phyloP scores from a whole-genome alignment of 1,140 invertebrate species.

The Bombus waltoni region DNA sequence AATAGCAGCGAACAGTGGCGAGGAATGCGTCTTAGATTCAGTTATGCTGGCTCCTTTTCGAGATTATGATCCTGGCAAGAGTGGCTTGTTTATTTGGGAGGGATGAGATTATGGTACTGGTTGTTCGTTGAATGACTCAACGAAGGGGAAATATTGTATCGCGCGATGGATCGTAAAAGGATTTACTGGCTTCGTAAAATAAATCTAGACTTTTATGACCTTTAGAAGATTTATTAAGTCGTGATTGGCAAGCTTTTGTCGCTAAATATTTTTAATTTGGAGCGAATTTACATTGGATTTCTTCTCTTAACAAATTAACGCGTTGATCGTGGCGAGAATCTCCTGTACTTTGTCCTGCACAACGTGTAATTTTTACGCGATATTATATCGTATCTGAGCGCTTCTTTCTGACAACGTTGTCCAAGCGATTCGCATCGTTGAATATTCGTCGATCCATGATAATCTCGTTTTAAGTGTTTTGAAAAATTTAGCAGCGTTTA shows the following conservation, averaged over 20 bases:
- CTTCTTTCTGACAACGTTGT: too few relatives aligned
- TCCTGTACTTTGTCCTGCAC: too few relatives aligned
- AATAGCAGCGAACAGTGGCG: too few relatives aligned
- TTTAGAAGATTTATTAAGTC: too few relatives aligned
- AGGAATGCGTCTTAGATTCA: background rate
- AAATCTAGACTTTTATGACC: background rate
- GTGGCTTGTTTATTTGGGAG: background rate
- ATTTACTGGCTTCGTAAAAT: background rate
- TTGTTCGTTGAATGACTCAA: background rate
- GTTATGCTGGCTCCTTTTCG: background rate
- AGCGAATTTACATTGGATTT: background rate
- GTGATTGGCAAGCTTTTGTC: background rate
- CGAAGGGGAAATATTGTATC: background rate
- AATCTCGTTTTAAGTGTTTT: too few relatives aligned
- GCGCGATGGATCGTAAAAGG: background rate
- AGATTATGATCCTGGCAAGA: background rate
- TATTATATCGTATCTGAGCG: too few relatives aligned
- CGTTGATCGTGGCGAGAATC: background rate
- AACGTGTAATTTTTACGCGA: too few relatives aligned
- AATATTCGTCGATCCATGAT: too few relatives aligned
- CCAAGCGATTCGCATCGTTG: too few relatives aligned
- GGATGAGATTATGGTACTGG: background rate
- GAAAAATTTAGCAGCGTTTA: background rate
- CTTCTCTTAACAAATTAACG: background rate
- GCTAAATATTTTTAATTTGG: background rate